Conservation (phyloP, 2,888 invertebrate genomes). For the Octonoba sinensis region DNA sequence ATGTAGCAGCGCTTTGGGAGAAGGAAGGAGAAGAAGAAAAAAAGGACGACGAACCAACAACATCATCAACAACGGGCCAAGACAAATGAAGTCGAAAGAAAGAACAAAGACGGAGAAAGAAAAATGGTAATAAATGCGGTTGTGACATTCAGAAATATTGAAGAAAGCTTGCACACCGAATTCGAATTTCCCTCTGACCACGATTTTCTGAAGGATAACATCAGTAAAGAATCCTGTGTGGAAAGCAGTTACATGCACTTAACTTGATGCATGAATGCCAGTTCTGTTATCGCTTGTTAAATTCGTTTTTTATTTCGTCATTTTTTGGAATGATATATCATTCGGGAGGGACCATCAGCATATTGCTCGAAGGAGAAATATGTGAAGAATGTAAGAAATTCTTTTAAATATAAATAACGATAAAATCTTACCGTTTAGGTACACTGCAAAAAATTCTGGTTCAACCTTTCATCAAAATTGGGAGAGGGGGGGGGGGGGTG, state of each 20-base stretch:
- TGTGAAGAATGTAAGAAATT: no score
- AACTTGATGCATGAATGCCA: conserved; percentile 28
- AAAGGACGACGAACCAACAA: neutral
- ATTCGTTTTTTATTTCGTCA: conserved; percentile 2
- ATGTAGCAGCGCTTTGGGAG: no score
- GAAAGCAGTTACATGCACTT: conserved; percentile 39
- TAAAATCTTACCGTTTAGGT: no score
- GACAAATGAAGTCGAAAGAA: conserved; percentile 14
- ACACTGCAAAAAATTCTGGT: no score
- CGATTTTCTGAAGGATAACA: conserved; percentile 39
- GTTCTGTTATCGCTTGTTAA: conserved; percentile 20
- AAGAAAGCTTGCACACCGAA: conserved; percentile 10
- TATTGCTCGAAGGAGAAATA: neutral
- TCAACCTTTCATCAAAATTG: no score
- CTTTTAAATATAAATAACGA: no score
- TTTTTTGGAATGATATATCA: neutral
- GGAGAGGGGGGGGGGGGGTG: no score
- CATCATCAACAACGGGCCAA: conserved; percentile 12
- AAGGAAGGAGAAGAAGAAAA: neutral
- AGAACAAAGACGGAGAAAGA: conserved; percentile 23
- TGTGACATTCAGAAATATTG: conserved; percentile 53
- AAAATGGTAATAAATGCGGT: conserved; percentile 37
- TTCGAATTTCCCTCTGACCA: conserved; percentile 42
- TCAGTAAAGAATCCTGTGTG: conserved; percentile 18
- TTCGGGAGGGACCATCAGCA: neutral